Percentiles rank a stretch among this genome's conserved stretches.
phyloP scores from a whole-genome alignment of 37 sponge, comb jelly and placozoan genomes.

The Eunapius fragilis region DNA sequence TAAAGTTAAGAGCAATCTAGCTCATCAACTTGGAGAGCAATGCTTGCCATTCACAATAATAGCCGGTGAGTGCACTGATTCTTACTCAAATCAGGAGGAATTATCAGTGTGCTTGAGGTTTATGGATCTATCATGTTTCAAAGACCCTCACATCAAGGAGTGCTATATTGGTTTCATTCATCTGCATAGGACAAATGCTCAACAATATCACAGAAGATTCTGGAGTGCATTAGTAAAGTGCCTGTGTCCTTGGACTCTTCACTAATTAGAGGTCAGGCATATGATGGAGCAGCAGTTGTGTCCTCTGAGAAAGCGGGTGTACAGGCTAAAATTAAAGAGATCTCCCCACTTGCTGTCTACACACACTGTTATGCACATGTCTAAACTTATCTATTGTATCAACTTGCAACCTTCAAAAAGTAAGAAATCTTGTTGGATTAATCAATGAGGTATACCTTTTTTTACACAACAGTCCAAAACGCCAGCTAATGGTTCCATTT shows the following conservation, averaged over 20 bases:
- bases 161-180: conserved; percentile 36
- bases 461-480: conserved; percentile 51
- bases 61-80: conserved; percentile 50
- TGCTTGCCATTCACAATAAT: conserved; percentile 47
- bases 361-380: background rate
- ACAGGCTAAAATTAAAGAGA: too few species aligned
- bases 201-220: conserved; percentile 23
- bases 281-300: conserved; percentile 39
- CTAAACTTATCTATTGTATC: conserved; percentile 51
- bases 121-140: conserved; percentile 44
- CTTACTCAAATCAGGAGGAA: conserved; percentile 32
- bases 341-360: background rate
- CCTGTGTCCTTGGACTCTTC: conserved; percentile 14
- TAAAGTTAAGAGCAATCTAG: conserved; percentile 40
- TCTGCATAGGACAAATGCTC: conserved; percentile 61
- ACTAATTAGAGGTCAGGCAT: conserved; percentile 8
- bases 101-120: conserved; percentile 54
- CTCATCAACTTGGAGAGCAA: conserved; percentile 10
- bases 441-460: conserved; percentile 47
- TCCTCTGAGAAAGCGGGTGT: conserved; percentile 26
- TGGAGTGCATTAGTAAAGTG: conserved; percentile 1
- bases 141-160: conserved; percentile 62
- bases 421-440: conserved; percentile 34
- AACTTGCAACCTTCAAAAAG: conserved; percentile 38
- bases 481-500: conserved; percentile 39